phyloP scores from a whole-genome alignment of 1,140 invertebrate species.

The Aphelinus certus region DNA sequence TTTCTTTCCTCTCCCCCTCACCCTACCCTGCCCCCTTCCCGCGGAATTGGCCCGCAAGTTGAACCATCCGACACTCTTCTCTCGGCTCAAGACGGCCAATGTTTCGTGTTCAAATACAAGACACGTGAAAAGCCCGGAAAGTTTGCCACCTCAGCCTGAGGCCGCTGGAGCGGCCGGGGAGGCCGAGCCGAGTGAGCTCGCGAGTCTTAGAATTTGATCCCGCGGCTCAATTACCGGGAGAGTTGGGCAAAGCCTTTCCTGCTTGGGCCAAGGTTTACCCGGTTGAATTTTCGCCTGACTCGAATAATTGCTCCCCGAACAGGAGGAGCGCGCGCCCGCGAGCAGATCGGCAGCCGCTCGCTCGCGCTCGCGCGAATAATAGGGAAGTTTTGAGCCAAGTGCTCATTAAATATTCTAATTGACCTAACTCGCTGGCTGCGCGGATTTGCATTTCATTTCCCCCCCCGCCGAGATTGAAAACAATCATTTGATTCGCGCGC shows the following conservation, averaged over 20 bases:
- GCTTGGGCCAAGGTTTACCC: neutral
- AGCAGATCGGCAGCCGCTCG: no score
- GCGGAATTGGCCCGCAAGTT: neutral
- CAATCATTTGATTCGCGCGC: slow-evolving; percentile 31
- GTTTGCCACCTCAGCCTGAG: slow-evolving; percentile 27
- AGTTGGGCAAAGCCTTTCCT: slow-evolving; percentile 18
- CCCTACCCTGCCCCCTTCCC: no score
- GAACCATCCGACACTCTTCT: slow-evolving; percentile 10
- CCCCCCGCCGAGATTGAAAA: slow-evolving; percentile 23
- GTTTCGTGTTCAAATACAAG: slow-evolving; percentile 21
- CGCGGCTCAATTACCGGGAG: slow-evolving; percentile 35
- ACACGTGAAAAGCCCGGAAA: slow-evolving; percentile 32
- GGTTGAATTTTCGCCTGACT: slow-evolving; percentile 27
- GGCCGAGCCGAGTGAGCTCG: neutral
- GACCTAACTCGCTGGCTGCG: slow-evolving; percentile 19
- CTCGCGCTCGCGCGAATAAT: slow-evolving; percentile 19
- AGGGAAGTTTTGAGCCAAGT: slow-evolving; percentile 33
- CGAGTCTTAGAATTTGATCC: slow-evolving; percentile 32
- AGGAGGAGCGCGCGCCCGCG: neutral
- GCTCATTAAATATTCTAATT: slow-evolving; percentile 40
- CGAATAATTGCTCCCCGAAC: slow-evolving; percentile 24
- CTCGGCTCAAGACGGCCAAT: slow-evolving; percentile 19
- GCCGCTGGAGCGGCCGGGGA: neutral
- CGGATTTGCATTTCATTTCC: slow-evolving; percentile 32
- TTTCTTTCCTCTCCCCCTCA: no score